These are phyloP conservation scores for Montipora capricornis DNA, from an alignment of 64 coral and sea anemone genomes.

Conservation along the genomic window DNA sequence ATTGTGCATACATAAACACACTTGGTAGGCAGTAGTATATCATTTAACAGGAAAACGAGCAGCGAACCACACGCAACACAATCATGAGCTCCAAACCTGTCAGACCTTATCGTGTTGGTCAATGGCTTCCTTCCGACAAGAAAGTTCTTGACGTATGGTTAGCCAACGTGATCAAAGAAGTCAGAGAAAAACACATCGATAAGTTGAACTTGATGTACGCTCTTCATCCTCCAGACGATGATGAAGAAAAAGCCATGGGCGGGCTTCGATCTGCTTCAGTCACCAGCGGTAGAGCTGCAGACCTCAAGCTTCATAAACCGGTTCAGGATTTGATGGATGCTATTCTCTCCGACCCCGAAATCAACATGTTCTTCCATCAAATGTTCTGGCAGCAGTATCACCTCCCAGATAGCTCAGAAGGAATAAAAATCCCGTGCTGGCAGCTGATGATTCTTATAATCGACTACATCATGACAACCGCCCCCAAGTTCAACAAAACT, in stretches of 20 bases:
- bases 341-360: constrained; percentile 69
- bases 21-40: background rate
- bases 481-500: constrained; percentile 77
- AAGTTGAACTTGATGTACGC: constrained; percentile 20
- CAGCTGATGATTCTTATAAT: constrained; percentile 73
- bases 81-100: constrained; percentile 41
- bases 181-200: background rate
- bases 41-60: background rate
- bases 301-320: constrained; percentile 35
- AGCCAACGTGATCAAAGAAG: constrained; percentile 46
- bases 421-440: constrained; percentile 55
- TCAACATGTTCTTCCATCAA: constrained; percentile 79
- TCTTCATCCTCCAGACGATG: constrained; percentile 36
- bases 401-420: constrained; percentile 37
- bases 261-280: background rate
- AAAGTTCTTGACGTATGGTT: constrained; percentile 67
- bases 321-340: constrained; percentile 57
- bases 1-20: background rate
- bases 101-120: constrained; percentile 41
- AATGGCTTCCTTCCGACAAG: constrained; percentile 63
- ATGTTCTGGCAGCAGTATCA: constrained; percentile 83
- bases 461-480: constrained; percentile 75
- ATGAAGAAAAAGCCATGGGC: constrained; percentile 24
- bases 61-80: constrained; percentile 22
- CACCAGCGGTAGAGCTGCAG: background rate